Conservation (phyloP, 2,888 invertebrate species). For the Mythimna impura region DNA sequence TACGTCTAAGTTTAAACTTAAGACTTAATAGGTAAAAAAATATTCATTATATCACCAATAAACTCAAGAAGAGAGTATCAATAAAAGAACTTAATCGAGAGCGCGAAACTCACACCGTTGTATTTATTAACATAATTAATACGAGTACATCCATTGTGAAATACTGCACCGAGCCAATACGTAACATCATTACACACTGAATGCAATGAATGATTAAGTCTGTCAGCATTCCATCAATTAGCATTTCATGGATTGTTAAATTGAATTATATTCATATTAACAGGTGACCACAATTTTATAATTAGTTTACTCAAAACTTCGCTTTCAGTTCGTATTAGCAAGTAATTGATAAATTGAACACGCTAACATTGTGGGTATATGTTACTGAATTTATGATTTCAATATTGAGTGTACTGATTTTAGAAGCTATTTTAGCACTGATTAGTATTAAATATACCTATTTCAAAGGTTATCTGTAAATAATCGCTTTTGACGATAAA, state of each 20-base stretch:
- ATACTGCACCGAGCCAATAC: slow-evolving; percentile 68
- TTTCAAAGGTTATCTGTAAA: too few relatives aligned
- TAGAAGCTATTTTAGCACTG: background rate
- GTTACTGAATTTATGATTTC: slow-evolving; percentile 41
- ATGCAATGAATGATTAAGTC: slow-evolving; percentile 76
- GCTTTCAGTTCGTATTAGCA: slow-evolving; percentile 49
- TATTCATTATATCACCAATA: background rate
- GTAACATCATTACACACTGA: slow-evolving; percentile 75
- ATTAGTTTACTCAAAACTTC: slow-evolving; percentile 59
- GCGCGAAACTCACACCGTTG: slow-evolving; percentile 22
- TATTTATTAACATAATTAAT: slow-evolving; percentile 57
- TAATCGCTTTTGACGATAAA: too few relatives aligned
- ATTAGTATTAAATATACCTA: background rate
- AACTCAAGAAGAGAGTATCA: background rate
- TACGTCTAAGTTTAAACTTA: too few relatives aligned
- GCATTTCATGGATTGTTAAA: slow-evolving; percentile 68
- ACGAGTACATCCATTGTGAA: slow-evolving; percentile 51
- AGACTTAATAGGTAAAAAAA: too few relatives aligned
- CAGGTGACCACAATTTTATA: slow-evolving; percentile 57
- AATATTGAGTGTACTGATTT: slow-evolving; percentile 15
- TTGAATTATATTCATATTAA: slow-evolving; percentile 60
- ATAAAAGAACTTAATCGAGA: slow-evolving; percentile 13
- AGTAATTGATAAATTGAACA: slow-evolving; percentile 47
- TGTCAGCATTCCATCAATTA: slow-evolving; percentile 78
- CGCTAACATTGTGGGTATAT: slow-evolving; percentile 40